Conservation (phyloP, 2,797 vertebrate genomes). For the Malacoctenus gilli region DNA sequence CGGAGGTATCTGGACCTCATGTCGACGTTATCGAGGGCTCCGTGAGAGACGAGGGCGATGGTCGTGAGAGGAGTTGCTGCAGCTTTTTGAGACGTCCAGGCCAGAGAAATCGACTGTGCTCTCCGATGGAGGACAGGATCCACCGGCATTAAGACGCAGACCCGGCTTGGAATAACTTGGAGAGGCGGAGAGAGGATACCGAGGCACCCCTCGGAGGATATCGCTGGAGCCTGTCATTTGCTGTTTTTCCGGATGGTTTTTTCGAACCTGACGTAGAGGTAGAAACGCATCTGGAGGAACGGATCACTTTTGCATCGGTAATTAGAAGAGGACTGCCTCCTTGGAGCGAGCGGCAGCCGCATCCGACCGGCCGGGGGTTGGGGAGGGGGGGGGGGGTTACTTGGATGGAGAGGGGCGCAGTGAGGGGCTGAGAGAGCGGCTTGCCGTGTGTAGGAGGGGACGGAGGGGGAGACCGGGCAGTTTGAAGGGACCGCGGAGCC, state of each 20-base stretch:
- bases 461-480: slow-evolving; percentile 76
- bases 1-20: slow-evolving; percentile 61
- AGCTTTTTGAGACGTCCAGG: slow-evolving; percentile 59
- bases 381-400: slow-evolving; percentile 22
- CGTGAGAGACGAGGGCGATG: slow-evolving; percentile 61
- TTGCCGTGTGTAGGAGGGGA: slow-evolving; percentile 69
- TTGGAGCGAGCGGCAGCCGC: slow-evolving; percentile 64
- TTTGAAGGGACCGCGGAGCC: slow-evolving; percentile 79
- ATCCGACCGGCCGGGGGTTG: slow-evolving; percentile 38
- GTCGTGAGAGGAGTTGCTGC: slow-evolving; percentile 60
- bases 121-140: slow-evolving; percentile 63
- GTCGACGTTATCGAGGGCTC: slow-evolving; percentile 58
- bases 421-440: slow-evolving; percentile 66
- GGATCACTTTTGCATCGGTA: slow-evolving; percentile 67
- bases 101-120: slow-evolving; percentile 50
- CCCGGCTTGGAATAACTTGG: slow-evolving; percentile 60
- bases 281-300: slow-evolving; percentile 47
- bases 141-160: slow-evolving; percentile 54
- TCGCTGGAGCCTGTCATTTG: slow-evolving; percentile 21
- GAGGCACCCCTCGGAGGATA: slow-evolving; percentile 34
- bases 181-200: slow-evolving; percentile 24
- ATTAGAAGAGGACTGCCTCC: slow-evolving; percentile 67
- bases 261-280: slow-evolving; percentile 55
- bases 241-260: slow-evolving; percentile 44
- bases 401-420: slow-evolving; percentile 79